A percentile compares a stretch with the other conserved stretches of the same genome.
phyloP scores from a whole-genome alignment of 2,888 invertebrate genomes.

The Allygus modestus region DNA sequence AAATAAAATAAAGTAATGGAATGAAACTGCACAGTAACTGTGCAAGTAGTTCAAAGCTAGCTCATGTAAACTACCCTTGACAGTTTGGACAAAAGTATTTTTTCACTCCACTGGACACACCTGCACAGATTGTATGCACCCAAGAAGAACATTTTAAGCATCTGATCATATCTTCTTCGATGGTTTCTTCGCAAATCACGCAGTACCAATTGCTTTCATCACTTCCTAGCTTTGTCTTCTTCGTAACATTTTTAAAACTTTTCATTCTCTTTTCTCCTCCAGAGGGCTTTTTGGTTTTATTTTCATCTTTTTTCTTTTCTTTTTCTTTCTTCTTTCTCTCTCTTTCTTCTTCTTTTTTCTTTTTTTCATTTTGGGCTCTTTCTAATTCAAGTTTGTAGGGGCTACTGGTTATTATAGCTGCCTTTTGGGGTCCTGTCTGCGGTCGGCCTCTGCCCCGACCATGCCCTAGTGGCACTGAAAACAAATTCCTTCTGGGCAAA shows the following conservation, averaged over 20 bases:
- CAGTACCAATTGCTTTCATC: slow-evolving; percentile 20
- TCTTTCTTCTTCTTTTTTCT: slow-evolving; percentile 2
- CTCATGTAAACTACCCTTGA: slow-evolving; percentile 1
- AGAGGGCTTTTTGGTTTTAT: neutral
- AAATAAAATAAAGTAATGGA: too few relatives aligned
- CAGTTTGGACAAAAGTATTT: slow-evolving; percentile 13
- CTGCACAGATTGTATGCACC: neutral
- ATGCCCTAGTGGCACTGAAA: too few relatives aligned
- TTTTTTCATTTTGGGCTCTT: slow-evolving; percentile 7
- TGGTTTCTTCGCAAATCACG: slow-evolving; percentile 10
- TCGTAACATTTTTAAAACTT: neutral
- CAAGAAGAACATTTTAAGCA: neutral
- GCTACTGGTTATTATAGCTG: neutral
- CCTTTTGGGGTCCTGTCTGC: neutral
- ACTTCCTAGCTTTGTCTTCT: neutral
- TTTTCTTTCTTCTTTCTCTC: neutral
- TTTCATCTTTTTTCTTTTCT: neutral
- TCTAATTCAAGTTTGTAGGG: slow-evolving; percentile 3
- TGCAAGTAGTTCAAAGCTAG: neutral
- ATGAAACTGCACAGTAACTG: neutral
- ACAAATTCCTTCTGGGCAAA: too few relatives aligned
- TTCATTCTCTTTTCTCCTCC: slow-evolving; percentile 13
- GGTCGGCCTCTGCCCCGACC: too few relatives aligned
- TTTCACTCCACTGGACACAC: neutral
- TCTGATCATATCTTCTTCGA: slow-evolving; percentile 35